Base-by-base conservation (phyloP, 2,888 invertebrate species). In the Lithophane semibrunnea region DNA sequence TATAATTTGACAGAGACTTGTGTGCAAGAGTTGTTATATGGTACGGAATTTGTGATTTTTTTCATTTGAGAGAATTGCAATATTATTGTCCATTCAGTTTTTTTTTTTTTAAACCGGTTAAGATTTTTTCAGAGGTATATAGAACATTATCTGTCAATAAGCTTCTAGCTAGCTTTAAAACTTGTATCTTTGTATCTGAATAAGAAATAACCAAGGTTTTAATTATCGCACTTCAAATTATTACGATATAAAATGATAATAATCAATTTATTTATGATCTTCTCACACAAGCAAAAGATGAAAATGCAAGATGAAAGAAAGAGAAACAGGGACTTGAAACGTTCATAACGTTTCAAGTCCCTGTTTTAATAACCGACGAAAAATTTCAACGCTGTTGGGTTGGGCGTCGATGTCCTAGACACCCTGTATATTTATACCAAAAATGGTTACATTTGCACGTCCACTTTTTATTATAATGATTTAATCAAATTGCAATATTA, bases 401-500 rank as follows among this genome's bases (percentile, higher is more conserved):
- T 37, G 37, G 3, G 37, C 37, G 37, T 37, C 37, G 37, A 4
- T 37, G n/a, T n/a, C n/a, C 56, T 10, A 0, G 12, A 56, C 12
- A 12, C 12, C 12, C 0, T 56, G 56, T 56, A 56, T 56, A 1
- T 12, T 56, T 56, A n/a, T 12, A 61, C 10, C 5, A 74, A 75
- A 73, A 24, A 24, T 49, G 0, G 5, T 56, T 24, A 21, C 37
- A 71, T 37, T 12, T 21, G 37, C 37, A 78, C 21, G 8, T 56
- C 47, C 49, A 58, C 42, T 70, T 79, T 52, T 72, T 16, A 29
- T 60, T 29, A 58, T 37, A 54, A n/a, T 42, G 24, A 44, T 42
- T 4, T 79, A 52, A 44, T 54, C 56, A n/a, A 12, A 61, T 77
- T 56, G 21, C 42, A 66, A 63, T 70, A 63, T 29, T 54, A 47